A percentile compares a stretch with the other conserved stretches of the same genome.
These are phyloP conservation scores for Apamea crenata DNA, from an alignment of 2,888 invertebrate species.

Conservation along the genomic window DNA sequence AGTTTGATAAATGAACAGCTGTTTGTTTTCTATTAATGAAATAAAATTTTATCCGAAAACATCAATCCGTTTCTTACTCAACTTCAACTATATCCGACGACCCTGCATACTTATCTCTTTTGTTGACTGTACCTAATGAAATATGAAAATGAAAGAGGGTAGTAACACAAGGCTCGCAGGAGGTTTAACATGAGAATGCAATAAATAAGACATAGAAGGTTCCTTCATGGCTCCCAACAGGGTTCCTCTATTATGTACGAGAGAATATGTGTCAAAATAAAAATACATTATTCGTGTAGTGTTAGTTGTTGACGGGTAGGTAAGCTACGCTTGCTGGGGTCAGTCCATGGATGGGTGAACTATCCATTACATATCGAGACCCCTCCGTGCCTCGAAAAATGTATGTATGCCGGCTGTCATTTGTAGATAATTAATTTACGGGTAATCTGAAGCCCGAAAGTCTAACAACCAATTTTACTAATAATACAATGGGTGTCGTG, in stretches of 20 bases:
- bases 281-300: conserved; percentile 11
- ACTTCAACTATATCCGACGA: too few relatives aligned
- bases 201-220: conserved; percentile 42
- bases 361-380: background rate
- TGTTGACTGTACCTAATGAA: background rate
- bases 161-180: background rate
- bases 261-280: conserved; percentile 38
- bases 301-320: background rate
- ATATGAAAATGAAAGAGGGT: conserved; percentile 10
- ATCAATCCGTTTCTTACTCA: too few relatives aligned
- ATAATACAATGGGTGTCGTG: background rate
- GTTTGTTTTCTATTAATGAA: too few relatives aligned
- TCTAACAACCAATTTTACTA: too few relatives aligned
- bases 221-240: conserved; percentile 21
- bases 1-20: too few relatives aligned
- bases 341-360: background rate
- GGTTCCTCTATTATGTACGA: conserved; percentile 9
- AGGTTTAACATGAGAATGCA: conserved; percentile 38
- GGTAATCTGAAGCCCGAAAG: too few relatives aligned
- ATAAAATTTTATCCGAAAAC: too few relatives aligned
- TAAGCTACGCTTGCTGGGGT: background rate
- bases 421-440: too few relatives aligned
- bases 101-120: too few relatives aligned
- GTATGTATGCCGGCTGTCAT: too few relatives aligned
- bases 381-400: too few relatives aligned